Evolutionary conservation across 2,113 vertebrate species (phyloP), one percentile per base, ranked within the genome.

Genomic region (Pteronura brasiliensis): DNA sequence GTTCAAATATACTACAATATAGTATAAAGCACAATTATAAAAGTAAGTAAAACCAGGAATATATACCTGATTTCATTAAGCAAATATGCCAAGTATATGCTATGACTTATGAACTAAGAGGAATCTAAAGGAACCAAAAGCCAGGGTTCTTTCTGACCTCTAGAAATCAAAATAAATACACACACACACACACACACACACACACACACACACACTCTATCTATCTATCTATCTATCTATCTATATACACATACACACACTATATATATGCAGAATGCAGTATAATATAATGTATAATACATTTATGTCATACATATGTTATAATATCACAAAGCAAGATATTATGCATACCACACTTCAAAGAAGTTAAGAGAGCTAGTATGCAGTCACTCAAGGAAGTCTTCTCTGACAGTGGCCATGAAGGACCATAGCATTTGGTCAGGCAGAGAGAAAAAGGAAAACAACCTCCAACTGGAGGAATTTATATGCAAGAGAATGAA

Each of bases 381-480:
- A 0, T 39, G 10, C 18, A 29, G 34, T 69, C 29, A 6, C 10
- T 47, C 57, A 36, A 7, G 1, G 17, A 72, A 31, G 12, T 67
- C 34, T 63, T 79, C 44, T 88, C 17, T 74, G 42, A 25, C 2
- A 42, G 6, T 44, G 0, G 15, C 7, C 63, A 0, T n/a, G 5
- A 57, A 88, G 21, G 18, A 27, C 23, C 12, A 1, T 23, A 55
- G 8, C 31, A 47, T 86, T 59, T 49, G 25, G 11, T 36, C 20
- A 67, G 25, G 31, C 13, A 20, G n/a, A 71, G 3, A 29, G 8
- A 34, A 23, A 76, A 74, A 1, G 4, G 1, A 36, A 39, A 25
- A 20, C 9, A 1, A 20, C 7, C 89, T 25, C 12, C 90, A 7
- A 6, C 0, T 49, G 13, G 27, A 10, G 4, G 1, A 3, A 82